Percentiles rank a stretch among this genome's conserved stretches.
Evolutionary conservation across 2,888 invertebrate species (phyloP).

Genomic region (Monochamus alternatus): DNA sequence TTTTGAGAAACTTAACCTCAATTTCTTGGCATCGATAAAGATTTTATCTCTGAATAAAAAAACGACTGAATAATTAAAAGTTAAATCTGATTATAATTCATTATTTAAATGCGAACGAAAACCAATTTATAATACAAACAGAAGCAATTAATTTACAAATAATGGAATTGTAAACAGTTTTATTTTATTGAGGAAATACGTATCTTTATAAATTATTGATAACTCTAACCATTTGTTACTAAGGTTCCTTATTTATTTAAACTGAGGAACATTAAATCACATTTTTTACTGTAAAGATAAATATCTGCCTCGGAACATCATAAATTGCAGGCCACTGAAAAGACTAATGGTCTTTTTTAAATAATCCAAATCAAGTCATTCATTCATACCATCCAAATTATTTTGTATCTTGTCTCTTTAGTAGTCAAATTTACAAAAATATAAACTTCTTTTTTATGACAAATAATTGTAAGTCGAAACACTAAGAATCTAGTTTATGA

Average conservation of each 20-base stretch:
- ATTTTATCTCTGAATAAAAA: constrained; percentile 11
- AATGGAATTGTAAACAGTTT: constrained; percentile 16
- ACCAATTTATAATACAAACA: constrained; percentile 22
- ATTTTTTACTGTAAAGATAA: neutral
- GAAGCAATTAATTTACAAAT: constrained; percentile 21
- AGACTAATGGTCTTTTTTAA: too few relatives aligned
- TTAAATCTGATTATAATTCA: constrained; percentile 18
- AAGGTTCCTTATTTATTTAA: neutral
- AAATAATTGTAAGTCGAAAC: too few relatives aligned
- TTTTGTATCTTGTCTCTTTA: too few relatives aligned
- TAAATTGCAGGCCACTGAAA: too few relatives aligned
- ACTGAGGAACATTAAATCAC: neutral
- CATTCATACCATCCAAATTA: too few relatives aligned
- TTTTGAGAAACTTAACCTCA: constrained; percentile 1
- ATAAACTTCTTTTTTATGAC: too few relatives aligned
- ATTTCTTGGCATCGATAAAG: constrained; percentile 1
- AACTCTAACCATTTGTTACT: neutral
- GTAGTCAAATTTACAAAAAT: too few relatives aligned
- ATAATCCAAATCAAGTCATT: too few relatives aligned
- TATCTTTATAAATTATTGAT: constrained; percentile 2
- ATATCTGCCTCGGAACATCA: neutral
- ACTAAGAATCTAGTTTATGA: too few relatives aligned
- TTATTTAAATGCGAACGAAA: constrained; percentile 14
- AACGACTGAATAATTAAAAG: constrained; percentile 19
- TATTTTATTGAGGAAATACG: constrained; percentile 6